Evolutionary conservation across 2,797 vertebrate genomes (phyloP).

Genomic region (Triplophysa yarkandensis): DNA sequence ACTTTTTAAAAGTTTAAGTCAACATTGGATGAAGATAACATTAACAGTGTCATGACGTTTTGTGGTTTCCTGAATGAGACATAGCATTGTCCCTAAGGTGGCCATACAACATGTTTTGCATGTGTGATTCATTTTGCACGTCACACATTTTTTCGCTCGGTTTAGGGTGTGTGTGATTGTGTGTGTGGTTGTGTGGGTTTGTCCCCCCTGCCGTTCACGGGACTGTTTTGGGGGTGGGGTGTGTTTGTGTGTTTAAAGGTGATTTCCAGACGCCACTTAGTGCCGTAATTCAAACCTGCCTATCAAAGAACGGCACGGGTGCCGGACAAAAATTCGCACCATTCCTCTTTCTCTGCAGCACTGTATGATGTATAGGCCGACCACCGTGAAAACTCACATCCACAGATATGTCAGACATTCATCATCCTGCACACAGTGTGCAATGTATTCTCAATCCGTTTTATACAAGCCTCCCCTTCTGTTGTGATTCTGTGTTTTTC

Average conservation of each 20-base stretch:
- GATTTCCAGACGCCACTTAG: constrained; percentile 51
- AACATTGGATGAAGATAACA: neutral
- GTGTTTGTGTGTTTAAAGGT: constrained; percentile 44
- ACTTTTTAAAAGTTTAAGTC: neutral
- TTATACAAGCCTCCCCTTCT: neutral
- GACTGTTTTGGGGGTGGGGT: constrained; percentile 30
- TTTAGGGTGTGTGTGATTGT: neutral
- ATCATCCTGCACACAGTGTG: constrained; percentile 36
- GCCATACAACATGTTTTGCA: constrained; percentile 18
- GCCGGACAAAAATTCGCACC: neutral
- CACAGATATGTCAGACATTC: constrained; percentile 24
- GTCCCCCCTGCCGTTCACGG: constrained; percentile 48
- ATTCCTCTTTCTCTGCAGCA: neutral
- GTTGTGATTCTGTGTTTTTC: constrained; percentile 4
- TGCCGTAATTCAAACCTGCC: constrained; percentile 27
- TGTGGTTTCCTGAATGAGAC: neutral
- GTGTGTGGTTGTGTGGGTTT: constrained; percentile 1
- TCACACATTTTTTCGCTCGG: neutral
- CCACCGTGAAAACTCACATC: constrained; percentile 12
- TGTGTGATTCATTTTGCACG: constrained; percentile 36
- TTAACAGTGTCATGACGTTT: constrained; percentile 7
- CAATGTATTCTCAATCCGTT: neutral
- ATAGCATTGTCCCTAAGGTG: neutral
- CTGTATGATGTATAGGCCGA: constrained; percentile 31
- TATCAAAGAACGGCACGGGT: constrained; percentile 16